Evolutionary conservation across 2,888 invertebrate species (phyloP).

Genomic region (Euzetes globulus): DNA sequence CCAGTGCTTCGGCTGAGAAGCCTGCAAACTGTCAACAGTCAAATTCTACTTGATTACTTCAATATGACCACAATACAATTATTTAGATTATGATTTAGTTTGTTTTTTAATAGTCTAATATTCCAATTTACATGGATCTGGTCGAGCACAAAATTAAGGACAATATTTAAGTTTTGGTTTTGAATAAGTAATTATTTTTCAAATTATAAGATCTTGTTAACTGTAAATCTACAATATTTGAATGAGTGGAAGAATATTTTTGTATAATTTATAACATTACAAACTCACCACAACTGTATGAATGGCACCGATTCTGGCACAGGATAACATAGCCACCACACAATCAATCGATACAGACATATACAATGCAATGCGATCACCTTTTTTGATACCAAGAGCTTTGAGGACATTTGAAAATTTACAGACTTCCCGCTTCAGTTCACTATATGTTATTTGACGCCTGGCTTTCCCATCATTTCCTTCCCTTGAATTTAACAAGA

Average conservation of each 20-base stretch:
- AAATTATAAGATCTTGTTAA: no score
- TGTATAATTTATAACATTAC: no score
- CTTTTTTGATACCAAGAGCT: conserved; percentile 60
- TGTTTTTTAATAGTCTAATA: no score
- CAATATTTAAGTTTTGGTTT: no score
- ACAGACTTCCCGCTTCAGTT: conserved; percentile 77
- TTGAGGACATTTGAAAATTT: conserved; percentile 84
- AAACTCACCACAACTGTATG: conserved; percentile 71
- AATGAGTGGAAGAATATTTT: no score
- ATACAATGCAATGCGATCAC: conserved; percentile 90
- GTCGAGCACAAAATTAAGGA: no score
- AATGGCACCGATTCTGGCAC: conserved; percentile 88
- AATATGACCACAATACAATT: conserved; percentile 38
- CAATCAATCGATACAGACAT: conserved; percentile 99
- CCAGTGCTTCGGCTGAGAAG: conserved; percentile 86
- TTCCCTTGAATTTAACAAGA: conserved; percentile 66
- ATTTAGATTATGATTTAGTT: no score
- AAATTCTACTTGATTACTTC: no score
- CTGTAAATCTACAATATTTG: no score
- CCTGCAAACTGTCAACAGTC: conserved; percentile 84
- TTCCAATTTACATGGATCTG: no score
- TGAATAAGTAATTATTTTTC: no score
- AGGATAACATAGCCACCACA: conserved; percentile 86
- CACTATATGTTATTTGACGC: conserved; percentile 75
- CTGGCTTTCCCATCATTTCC: conserved; percentile 93